Base-by-base conservation (phyloP, 2,888 invertebrate genomes). In the Papilio protenor region DNA sequence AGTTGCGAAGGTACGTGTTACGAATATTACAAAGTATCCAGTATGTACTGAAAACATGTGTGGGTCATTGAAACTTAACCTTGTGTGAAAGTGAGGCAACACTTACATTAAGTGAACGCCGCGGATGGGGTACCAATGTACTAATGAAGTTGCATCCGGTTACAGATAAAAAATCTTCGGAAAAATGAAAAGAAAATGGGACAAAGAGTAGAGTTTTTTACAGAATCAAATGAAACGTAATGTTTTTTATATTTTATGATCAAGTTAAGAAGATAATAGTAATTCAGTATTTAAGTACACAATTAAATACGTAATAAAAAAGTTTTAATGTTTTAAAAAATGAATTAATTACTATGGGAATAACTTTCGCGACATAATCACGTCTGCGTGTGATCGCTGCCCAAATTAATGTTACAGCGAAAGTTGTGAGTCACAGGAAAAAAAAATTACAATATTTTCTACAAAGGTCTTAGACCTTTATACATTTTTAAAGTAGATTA, bases 11-110 rank as follows among this genome's bases (percentile, higher is more conserved):
- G 27, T 27, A 49, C 71, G 52, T 52, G 27, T 52, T 52, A 27
- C 0, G 52, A 52, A 73, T 73, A 40, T 47, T 27, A 14, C 10
- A n/a, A 21, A 49, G 23, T 64, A 64, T 21, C n/a, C 12, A 47
- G 78, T 78, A 73, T 27, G 76, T 52, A 74, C 40, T 71, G 66
- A 72, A 73, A 77, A 78, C 57, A 73, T 75, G 64, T 55, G 14
- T 49, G 71, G 61, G 87, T 21, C 23, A 49, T 90, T 90, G 90
- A 87, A 88, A 83, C 79, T 79, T 55, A 79, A 79, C 77, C 57
- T 79, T 81, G 82, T 81, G 84, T 81, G 89, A 90, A 90, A 91
- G 91, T 88, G 85, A 87, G 87, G 87, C 85, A 82, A 84, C 84
- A 84, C 59, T 76, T 47, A 85, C 82, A 84, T 83, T 83, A 81